Conservation (phyloP, 64 coral and sea anemone species). For the Montipora capricornis region DNA sequence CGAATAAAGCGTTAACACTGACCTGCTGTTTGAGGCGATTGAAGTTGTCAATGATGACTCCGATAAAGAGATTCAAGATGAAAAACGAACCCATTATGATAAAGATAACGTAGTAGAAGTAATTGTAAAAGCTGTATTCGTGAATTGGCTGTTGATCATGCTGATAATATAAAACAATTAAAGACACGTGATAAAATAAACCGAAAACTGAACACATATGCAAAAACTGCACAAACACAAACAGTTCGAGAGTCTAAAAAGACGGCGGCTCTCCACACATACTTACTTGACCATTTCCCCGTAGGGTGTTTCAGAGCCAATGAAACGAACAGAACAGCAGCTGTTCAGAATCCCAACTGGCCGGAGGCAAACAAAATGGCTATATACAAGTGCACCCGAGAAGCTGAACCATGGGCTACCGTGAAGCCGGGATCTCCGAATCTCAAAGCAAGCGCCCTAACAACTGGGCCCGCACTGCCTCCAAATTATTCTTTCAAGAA, state of each 20-base stretch:
- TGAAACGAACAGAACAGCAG: no score
- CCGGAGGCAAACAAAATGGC: no score
- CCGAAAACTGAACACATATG: neutral
- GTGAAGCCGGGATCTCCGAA: no score
- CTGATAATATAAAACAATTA: conserved; percentile 31
- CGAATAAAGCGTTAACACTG: neutral
- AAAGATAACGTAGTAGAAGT: conserved; percentile 91
- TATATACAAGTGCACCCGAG: no score
- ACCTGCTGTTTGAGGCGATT: conserved; percentile 95
- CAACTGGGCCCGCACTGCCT: no score
- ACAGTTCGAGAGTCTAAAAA: neutral
- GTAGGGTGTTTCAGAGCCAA: no score
- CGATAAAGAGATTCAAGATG: conserved; percentile 88
- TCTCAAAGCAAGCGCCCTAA: no score
- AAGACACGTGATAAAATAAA: neutral
- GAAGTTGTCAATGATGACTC: conserved; percentile 96
- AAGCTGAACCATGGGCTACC: no score
- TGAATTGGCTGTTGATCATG: conserved; percentile 54
- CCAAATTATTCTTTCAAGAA: no score
- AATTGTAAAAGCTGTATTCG: conserved; percentile 74
- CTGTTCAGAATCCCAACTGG: no score
- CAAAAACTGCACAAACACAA: neutral
- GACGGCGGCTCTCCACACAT: no score
- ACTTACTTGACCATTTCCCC: no score
- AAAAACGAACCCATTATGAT: conserved; percentile 90